Evolutionary conservation across 2,888 invertebrate species (phyloP), one percentile per base, ranked within the genome.

Genomic region (Tolmerus cingulatus): DNA sequence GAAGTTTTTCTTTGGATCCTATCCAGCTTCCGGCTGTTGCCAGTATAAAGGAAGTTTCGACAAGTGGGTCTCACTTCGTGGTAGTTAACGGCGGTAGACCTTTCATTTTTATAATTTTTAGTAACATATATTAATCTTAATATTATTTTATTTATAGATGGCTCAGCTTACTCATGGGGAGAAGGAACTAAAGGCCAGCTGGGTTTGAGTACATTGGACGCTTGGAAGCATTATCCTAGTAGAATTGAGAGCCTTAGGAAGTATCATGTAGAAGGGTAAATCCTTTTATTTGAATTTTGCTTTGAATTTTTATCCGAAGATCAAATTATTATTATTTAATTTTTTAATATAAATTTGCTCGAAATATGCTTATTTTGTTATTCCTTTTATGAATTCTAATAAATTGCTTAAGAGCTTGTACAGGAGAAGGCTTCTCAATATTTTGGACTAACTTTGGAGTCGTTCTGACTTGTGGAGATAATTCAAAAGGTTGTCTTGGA

Each of bases 141-240:
- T 14, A 51, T 86, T 86, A 87, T 77, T 77, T 76, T 40, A 87
- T 86, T 84, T 82, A n/a, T 37, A 92, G 95, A 96, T 90, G 93
- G 94, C 30, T 92, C 94, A 55, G 95, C 95, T 2, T 96, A 94
- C 90, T 94, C 94, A 0, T 96, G 96, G 96, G 96, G 96, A 23
- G 94, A 95, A 90, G 95, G 95, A 27, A 91, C 92, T 8, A 93
- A 93, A 90, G 96, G 96, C 0, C 95, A 96, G 90, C 92, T 96
- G 78, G 96, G 95, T 0, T 92, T 94, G 66, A 94, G 93, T 34
- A 92, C 92, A 7, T 89, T 93, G 9, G 93, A 93, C 88, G 91
- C 92, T 2, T 94, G 94, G 92, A 92, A 93, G 87, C 93, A 93
- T 77, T 93, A 93, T 90, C 96, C 96, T 0, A 93, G 93, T 77